A percentile compares a stretch with the other conserved stretches of the same genome.
Conservation (phyloP, 2,113 vertebrate species). For the Stegostoma tigrinum region DNA sequence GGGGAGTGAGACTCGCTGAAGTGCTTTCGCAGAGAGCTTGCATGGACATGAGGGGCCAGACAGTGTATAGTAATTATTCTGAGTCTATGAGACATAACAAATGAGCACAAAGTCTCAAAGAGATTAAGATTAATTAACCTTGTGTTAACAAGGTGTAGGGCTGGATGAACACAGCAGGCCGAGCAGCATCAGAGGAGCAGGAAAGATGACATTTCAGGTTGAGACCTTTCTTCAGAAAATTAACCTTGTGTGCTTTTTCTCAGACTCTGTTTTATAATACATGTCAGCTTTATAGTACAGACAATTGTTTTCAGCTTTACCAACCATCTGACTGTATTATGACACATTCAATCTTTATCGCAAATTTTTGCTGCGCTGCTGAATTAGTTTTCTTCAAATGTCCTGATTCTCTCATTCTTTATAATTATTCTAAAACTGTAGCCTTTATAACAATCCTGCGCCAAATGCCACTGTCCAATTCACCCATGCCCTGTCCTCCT, state of each 20-base stretch:
- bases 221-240: too few species aligned
- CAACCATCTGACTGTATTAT: not conserved
- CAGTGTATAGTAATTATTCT: not conserved
- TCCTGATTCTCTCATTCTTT: too few species aligned
- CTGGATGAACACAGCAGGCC: too few species aligned
- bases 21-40: not conserved
- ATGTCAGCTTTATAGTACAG: not conserved
- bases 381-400: not conserved
- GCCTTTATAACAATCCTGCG: not conserved
- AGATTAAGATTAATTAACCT: not conserved
- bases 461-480: not conserved
- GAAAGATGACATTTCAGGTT: too few species aligned
- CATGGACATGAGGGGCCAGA: not conserved
- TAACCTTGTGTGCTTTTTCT: not conserved
- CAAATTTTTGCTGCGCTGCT: not conserved
- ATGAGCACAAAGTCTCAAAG: not conserved
- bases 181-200: too few species aligned
- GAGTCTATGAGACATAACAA: not conserved
- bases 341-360: not conserved
- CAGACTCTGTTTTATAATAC: not conserved
- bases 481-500: not conserved
- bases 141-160: too few species aligned
- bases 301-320: not conserved
- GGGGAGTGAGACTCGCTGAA: not conserved
- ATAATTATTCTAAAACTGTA: not conserved